phyloP scores from a whole-genome alignment of 2,797 vertebrate genomes.

The Acipenser transmontanus region DNA sequence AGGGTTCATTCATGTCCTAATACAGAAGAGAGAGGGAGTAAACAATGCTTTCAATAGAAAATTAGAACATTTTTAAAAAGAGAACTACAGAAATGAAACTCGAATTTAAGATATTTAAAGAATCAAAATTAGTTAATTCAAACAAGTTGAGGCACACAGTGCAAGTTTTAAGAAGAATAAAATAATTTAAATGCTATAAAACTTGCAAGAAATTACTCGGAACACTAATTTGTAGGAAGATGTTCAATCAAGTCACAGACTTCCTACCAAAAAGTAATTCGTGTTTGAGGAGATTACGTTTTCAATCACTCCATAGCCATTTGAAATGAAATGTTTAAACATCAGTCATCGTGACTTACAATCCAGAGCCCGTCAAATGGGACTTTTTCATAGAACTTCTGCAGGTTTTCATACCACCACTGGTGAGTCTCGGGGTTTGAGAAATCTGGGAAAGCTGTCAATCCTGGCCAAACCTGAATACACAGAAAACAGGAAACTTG shows the following conservation, averaged over 20 bases:
- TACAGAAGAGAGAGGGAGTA: background rate
- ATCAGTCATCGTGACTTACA: slow-evolving; percentile 48
- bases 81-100: too few species aligned
- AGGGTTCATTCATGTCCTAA: slow-evolving; percentile 88
- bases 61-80: too few species aligned
- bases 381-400: slow-evolving; percentile 59
- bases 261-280: too few species aligned
- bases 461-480: slow-evolving; percentile 78
- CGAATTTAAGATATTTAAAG: too few species aligned
- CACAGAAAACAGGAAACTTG: background rate
- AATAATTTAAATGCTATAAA: too few species aligned
- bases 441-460: slow-evolving; percentile 77
- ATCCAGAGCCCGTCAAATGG: slow-evolving; percentile 83
- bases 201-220: too few species aligned
- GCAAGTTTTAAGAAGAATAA: too few species aligned
- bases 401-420: slow-evolving; percentile 82
- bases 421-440: slow-evolving; percentile 63
- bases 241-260: too few species aligned
- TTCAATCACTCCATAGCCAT: background rate
- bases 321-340: background rate
- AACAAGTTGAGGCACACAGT: too few species aligned
- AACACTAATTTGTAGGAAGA: too few species aligned
- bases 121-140: too few species aligned
- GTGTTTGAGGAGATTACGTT: background rate
- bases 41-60: background rate